Percentiles rank a stretch among this genome's conserved stretches.
phyloP scores from a whole-genome alignment of 2,888 invertebrate genomes.

The Acrobasis suavella region DNA sequence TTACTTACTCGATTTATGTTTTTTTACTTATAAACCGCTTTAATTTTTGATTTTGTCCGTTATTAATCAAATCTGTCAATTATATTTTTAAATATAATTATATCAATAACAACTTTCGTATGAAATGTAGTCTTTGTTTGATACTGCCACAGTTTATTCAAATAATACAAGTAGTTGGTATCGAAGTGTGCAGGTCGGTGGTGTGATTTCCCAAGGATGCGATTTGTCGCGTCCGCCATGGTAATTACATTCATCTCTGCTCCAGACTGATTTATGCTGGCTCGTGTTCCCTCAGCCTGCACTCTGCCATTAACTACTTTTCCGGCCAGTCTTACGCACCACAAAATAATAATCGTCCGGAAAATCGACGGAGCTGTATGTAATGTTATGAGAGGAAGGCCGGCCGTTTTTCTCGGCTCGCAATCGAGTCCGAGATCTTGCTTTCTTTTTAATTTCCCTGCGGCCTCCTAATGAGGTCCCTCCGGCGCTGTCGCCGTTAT shows the following conservation, averaged over 20 bases:
- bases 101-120: no score
- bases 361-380: constrained; percentile 80
- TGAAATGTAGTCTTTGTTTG: no score
- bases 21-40: no score
- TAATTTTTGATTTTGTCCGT: no score
- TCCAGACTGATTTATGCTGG: constrained; percentile 65
- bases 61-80: no score
- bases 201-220: constrained; percentile 41
- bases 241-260: constrained; percentile 70
- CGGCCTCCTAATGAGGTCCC: constrained; percentile 82
- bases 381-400: constrained; percentile 81
- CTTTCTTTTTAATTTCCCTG: constrained; percentile 83
- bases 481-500: constrained; percentile 73
- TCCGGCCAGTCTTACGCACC: constrained; percentile 77
- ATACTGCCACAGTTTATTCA: no score
- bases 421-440: constrained; percentile 82
- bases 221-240: constrained; percentile 60
- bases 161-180: no score
- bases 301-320: constrained; percentile 72
- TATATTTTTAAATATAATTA: no score
- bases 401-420: constrained; percentile 73
- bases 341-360: constrained; percentile 83
- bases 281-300: constrained; percentile 48
- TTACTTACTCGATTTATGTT: no score
- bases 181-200: constrained; percentile 33